These are phyloP conservation scores for Heliconius ethilla DNA, from an alignment of 2,888 invertebrate genomes.

Conservation along the genomic window DNA sequence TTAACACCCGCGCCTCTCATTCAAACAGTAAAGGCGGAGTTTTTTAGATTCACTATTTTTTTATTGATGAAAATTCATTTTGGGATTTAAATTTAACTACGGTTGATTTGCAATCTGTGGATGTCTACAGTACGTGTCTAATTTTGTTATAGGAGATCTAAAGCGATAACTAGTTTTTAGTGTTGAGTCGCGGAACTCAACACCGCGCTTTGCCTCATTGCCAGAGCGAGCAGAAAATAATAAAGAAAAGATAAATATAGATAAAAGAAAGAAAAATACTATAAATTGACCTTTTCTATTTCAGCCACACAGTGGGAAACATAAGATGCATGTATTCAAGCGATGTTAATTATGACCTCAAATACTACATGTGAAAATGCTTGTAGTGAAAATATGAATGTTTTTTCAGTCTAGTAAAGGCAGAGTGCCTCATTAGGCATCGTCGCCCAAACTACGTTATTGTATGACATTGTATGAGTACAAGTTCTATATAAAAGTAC, in stretches of 20 bases:
- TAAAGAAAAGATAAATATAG: neutral
- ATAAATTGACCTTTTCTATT: neutral
- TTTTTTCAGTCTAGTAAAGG: constrained; percentile 4
- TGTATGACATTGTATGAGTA: neutral
- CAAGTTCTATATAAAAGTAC: neutral
- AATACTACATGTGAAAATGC: neutral
- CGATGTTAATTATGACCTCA: constrained; percentile 4
- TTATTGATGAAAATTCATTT: too few relatives aligned
- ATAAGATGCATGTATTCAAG: neutral
- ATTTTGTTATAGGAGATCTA: too few relatives aligned
- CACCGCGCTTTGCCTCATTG: too few relatives aligned
- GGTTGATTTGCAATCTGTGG: too few relatives aligned
- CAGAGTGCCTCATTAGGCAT: constrained; percentile 13
- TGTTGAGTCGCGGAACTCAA: too few relatives aligned
- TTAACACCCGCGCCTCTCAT: too few relatives aligned
- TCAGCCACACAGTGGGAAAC: neutral
- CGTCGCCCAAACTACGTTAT: constrained; percentile 10
- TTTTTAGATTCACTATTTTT: too few relatives aligned
- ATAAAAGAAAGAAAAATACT: neutral
- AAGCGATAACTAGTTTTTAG: too few relatives aligned
- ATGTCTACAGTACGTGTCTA: too few relatives aligned
- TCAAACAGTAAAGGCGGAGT: too few relatives aligned
- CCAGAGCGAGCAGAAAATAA: too few relatives aligned
- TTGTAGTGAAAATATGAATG: neutral
- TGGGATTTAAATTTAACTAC: too few relatives aligned